A percentile compares a stretch with the other conserved stretches of the same genome.
Evolutionary conservation across 2,888 invertebrate genomes (phyloP).

Genomic region (Auanema freiburgensis): DNA sequence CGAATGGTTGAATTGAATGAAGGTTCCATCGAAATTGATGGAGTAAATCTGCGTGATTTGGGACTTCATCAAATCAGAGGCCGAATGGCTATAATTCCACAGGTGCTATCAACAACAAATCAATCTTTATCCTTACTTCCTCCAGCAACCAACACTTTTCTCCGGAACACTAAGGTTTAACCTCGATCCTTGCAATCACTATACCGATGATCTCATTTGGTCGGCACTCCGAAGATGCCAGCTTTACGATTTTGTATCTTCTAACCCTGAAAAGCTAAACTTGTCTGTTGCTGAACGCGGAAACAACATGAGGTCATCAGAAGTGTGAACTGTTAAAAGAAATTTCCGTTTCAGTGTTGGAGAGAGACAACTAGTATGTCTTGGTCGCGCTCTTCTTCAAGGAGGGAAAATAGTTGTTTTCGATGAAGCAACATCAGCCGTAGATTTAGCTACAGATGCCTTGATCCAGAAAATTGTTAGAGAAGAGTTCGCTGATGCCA

Average conservation of each 20-base stretch:
- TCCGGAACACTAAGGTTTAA: slow-evolving; percentile 83
- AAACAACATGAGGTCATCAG: slow-evolving; percentile 73
- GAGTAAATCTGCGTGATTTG: slow-evolving; percentile 72
- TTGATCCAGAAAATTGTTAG: slow-evolving; percentile 71
- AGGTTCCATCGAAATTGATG: slow-evolving; percentile 54
- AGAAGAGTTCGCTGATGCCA: slow-evolving; percentile 80
- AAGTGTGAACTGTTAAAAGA: slow-evolving; percentile 16
- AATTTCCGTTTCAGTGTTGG: slow-evolving; percentile 65
- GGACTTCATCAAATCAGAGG: slow-evolving; percentile 84
- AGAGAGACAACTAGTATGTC: slow-evolving; percentile 68
- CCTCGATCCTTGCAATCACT: slow-evolving; percentile 83
- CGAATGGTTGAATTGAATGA: slow-evolving; percentile 51
- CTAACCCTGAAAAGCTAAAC: slow-evolving; percentile 75
- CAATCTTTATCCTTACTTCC: neutral
- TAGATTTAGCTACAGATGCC: slow-evolving; percentile 61
- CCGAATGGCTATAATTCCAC: slow-evolving; percentile 79
- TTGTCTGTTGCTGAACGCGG: slow-evolving; percentile 88
- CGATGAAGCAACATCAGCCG: slow-evolving; percentile 69
- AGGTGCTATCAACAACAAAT: slow-evolving; percentile 65
- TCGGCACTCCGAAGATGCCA: slow-evolving; percentile 84
- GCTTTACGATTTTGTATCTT: slow-evolving; percentile 80
- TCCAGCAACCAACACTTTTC: slow-evolving; percentile 64
- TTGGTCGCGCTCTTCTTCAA: slow-evolving; percentile 67
- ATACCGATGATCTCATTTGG: slow-evolving; percentile 84
- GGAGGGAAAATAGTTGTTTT: slow-evolving; percentile 68